Evolutionary conservation across 2,113 vertebrate genomes (phyloP).

Genomic region (Pholis gunnellus): DNA sequence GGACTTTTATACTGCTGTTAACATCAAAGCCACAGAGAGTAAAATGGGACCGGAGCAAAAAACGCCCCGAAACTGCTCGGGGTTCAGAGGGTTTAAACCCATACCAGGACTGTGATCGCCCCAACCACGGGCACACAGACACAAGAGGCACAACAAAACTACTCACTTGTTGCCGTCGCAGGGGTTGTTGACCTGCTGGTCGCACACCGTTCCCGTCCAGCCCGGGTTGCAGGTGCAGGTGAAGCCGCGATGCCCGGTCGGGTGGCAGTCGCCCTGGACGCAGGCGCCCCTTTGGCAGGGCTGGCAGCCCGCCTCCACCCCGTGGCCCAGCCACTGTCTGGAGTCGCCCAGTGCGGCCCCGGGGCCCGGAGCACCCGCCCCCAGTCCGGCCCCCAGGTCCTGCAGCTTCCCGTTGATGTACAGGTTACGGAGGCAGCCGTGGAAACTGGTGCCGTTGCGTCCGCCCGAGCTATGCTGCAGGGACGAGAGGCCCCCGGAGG

Average conservation of each 20-base stretch:
- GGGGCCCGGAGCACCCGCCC: constrained; percentile 82
- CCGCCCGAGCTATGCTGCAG: constrained; percentile 90
- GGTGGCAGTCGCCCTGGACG: constrained; percentile 91
- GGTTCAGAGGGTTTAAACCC: no score
- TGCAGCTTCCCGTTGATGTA: constrained; percentile 96
- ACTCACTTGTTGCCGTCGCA: constrained; percentile 98
- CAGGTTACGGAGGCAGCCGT: constrained; percentile 93
- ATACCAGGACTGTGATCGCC: not conserved
- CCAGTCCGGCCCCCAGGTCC: constrained; percentile 90
- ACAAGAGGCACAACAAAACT: not conserved
- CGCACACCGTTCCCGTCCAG: constrained; percentile 92
- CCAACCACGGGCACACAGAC: not conserved
- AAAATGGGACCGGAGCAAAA: no score
- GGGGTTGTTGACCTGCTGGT: constrained; percentile 93
- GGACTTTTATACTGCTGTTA: no score
- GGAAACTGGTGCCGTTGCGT: constrained; percentile 94
- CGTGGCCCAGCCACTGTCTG: constrained; percentile 89
- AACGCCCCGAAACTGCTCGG: no score
- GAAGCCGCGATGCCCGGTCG: constrained; percentile 91
- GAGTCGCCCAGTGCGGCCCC: constrained; percentile 44
- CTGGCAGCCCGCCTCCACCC: constrained; percentile 95
- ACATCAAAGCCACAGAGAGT: no score
- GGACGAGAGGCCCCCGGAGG: constrained; percentile 82
- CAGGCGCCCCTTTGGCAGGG: constrained; percentile 93
- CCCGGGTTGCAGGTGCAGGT: constrained; percentile 94